phyloP scores from a whole-genome alignment of 1,140 invertebrate species.

The Bombus confusus region DNA sequence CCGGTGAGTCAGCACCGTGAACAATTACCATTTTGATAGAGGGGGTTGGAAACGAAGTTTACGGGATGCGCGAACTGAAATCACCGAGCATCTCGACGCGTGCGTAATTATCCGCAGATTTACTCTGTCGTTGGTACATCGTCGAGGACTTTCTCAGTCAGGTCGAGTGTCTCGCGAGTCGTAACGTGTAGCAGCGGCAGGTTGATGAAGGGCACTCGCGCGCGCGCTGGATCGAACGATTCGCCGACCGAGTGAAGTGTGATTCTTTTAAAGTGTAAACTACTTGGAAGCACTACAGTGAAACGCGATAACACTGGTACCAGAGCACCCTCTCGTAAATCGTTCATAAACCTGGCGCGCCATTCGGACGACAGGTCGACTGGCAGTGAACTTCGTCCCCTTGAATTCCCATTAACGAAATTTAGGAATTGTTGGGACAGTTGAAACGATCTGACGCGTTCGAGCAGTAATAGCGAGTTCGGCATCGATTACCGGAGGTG shows the following conservation, averaged over 20 bases:
- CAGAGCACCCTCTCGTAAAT: background rate
- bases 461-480: background rate
- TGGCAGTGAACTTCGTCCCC: background rate
- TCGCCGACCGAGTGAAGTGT: slow-evolving; percentile 37
- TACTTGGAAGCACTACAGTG: slow-evolving; percentile 25
- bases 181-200: slow-evolving; percentile 3
- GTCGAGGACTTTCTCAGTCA: slow-evolving; percentile 4
- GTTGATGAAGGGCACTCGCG: slow-evolving; percentile 14
- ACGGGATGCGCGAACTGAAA: slow-evolving; percentile 1
- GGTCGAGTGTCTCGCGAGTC: slow-evolving; percentile 23
- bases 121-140: background rate
- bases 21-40: slow-evolving; percentile 43
- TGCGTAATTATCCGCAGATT: slow-evolving; percentile 8
- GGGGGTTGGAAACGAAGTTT: background rate
- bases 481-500: slow-evolving; percentile 13
- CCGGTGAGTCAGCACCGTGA: slow-evolving; percentile 13
- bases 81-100: background rate
- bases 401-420: background rate
- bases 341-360: background rate
- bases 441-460: background rate
- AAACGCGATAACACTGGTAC: slow-evolving; percentile 22
- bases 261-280: slow-evolving; percentile 37
- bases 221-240: slow-evolving; percentile 27
- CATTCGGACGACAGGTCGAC: background rate
- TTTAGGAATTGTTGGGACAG: background rate